These are phyloP conservation scores for Tenebrosternarchus preto DNA, from an alignment of 2,113 vertebrate genomes.

Conservation along the genomic window DNA sequence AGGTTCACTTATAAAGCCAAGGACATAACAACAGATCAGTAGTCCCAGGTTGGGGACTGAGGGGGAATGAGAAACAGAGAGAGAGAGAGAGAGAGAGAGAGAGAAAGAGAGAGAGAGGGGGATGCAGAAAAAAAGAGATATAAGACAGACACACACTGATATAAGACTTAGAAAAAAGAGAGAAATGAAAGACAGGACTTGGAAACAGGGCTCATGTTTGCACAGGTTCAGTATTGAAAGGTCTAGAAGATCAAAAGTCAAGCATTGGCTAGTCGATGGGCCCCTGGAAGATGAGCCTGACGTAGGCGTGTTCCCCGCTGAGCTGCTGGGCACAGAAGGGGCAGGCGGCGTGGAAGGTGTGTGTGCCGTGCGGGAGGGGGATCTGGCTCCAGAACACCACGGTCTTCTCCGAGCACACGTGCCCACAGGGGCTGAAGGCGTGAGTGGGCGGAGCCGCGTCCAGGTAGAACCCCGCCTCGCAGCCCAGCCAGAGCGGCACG, in stretches of 20 bases:
- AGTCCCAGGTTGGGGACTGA: background rate
- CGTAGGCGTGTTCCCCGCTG: slow-evolving; percentile 88
- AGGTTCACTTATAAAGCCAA: slow-evolving; percentile 77
- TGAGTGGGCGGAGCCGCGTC: slow-evolving; percentile 96
- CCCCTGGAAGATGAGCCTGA: slow-evolving; percentile 99
- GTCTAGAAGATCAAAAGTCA: slow-evolving; percentile 46
- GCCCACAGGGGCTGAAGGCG: slow-evolving; percentile 93
- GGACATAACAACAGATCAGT: slow-evolving; percentile 27
- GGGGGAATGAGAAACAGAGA: background rate
- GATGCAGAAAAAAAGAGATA: background rate
- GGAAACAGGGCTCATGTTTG: slow-evolving; percentile 22
- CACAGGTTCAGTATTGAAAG: background rate
- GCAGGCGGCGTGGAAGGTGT: slow-evolving; percentile 97
- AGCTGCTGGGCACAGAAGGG: slow-evolving; percentile 98
- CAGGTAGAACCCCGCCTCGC: slow-evolving; percentile 95
- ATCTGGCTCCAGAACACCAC: slow-evolving; percentile 97
- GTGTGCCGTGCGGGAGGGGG: slow-evolving; percentile 95
- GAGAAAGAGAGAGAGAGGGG: background rate
- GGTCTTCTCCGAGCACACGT: slow-evolving; percentile 97
- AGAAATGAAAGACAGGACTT: slow-evolving; percentile 2
- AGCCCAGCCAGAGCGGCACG: slow-evolving; percentile 96
- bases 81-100: slow-evolving; percentile 34
- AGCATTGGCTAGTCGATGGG: slow-evolving; percentile 86
- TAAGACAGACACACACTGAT: background rate
- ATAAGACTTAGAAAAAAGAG: background rate